These are phyloP conservation scores for Lagenorhynchus albirostris DNA, from an alignment of 2,113 vertebrate species.

Conservation along the genomic window DNA sequence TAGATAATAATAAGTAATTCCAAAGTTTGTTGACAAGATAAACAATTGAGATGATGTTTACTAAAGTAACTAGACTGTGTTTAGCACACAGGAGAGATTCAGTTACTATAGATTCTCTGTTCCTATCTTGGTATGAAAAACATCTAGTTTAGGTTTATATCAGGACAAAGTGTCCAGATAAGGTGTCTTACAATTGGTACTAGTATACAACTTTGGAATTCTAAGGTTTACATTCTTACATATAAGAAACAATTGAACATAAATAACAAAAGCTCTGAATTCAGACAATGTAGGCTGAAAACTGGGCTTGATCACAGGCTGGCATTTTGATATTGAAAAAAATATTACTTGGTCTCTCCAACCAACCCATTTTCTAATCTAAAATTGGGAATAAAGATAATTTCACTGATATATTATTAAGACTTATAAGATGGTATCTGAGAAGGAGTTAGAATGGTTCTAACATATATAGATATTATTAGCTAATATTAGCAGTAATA, in stretches of 20 bases:
- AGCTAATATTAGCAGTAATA: background rate
- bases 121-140: background rate
- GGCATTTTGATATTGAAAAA: background rate
- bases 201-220: background rate
- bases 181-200: background rate
- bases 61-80: background rate
- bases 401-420: background rate
- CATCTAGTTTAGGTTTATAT: background rate
- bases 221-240: background rate
- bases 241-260: background rate
- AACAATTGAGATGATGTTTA: background rate
- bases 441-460: background rate
- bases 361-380: background rate
- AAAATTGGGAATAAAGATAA: background rate
- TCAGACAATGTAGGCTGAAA: background rate
- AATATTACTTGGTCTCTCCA: background rate
- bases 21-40: background rate
- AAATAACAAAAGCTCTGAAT: background rate
- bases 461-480: background rate
- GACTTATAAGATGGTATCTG: background rate
- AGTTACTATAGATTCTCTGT: background rate
- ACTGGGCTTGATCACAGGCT: background rate
- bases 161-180: background rate
- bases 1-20: background rate
- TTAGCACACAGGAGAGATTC: background rate